Conservation (phyloP, 2,888 invertebrate genomes). For the Drosophila prolongata region DNA sequence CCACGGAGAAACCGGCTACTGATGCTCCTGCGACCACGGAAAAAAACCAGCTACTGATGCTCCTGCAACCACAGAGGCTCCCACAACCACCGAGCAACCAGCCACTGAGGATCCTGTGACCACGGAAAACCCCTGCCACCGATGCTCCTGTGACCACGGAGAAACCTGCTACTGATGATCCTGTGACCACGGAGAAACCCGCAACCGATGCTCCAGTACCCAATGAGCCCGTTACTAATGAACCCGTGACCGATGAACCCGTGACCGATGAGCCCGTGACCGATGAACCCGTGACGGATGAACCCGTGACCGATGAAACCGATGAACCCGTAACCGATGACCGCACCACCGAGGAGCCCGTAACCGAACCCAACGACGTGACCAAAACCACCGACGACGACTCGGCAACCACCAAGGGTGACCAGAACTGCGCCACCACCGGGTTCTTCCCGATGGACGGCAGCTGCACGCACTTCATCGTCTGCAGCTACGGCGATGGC, state of each 20-base stretch:
- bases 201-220: not conserved
- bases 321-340: not conserved
- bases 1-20: not conserved
- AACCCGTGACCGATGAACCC: not conserved
- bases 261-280: conserved; percentile 5
- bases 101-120: not conserved
- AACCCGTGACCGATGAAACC: conserved; percentile 3
- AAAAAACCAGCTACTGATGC: not conserved
- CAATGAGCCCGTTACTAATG: not conserved
- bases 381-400: conserved; percentile 5
- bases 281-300: not conserved
- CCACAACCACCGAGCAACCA: not conserved
- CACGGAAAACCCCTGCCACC: conserved; percentile 24
- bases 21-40: not conserved
- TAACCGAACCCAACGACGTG: conserved; percentile 16
- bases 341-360: conserved; percentile 1
- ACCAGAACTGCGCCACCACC: conserved; percentile 52
- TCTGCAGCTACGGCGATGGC: conserved; percentile 44
- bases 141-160: conserved; percentile 11
- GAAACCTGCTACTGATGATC: not conserved
- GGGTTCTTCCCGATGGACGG: conserved; percentile 63
- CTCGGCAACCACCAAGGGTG: not conserved
- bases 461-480: conserved; percentile 59
- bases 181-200: not conserved
- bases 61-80: not conserved